phyloP scores from a whole-genome alignment of 2,797 vertebrate species.

The Saguinus oedipus region DNA sequence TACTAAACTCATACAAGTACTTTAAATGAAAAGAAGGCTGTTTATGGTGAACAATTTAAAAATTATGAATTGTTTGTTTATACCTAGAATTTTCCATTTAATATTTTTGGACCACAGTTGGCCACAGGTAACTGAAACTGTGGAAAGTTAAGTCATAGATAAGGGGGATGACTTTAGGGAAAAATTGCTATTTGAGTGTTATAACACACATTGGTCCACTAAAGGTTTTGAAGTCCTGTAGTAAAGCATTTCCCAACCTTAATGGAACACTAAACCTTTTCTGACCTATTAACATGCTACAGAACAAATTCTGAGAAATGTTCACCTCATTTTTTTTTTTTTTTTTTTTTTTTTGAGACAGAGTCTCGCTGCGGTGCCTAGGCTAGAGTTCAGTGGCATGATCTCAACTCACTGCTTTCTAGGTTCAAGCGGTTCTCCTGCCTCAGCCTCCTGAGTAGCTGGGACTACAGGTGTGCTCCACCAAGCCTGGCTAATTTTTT shows the following conservation, averaged over 20 bases:
- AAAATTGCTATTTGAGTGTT: conserved; percentile 5
- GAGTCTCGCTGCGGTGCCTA: too few relatives aligned
- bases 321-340: not conserved
- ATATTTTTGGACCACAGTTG: not conserved
- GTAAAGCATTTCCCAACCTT: not conserved
- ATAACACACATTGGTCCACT: not conserved
- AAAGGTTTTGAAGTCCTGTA: not conserved
- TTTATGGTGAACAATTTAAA: not conserved
- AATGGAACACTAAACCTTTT: not conserved
- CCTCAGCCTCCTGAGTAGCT: too few relatives aligned
- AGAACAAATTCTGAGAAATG: not conserved
- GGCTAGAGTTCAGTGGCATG: too few relatives aligned
- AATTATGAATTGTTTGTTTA: not conserved
- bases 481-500: too few relatives aligned
- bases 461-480: too few relatives aligned
- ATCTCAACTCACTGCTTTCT: too few relatives aligned
- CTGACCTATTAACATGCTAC: not conserved
- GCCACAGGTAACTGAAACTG: not conserved
- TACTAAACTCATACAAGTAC: not conserved
- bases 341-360: too few relatives aligned
- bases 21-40: not conserved
- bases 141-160: not conserved
- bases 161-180: not conserved
- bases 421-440: too few relatives aligned
- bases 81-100: not conserved